Evolutionary conservation across 2,113 vertebrate species (phyloP), one percentile per base, ranked within the genome.

Genomic region (Lontra canadensis): DNA sequence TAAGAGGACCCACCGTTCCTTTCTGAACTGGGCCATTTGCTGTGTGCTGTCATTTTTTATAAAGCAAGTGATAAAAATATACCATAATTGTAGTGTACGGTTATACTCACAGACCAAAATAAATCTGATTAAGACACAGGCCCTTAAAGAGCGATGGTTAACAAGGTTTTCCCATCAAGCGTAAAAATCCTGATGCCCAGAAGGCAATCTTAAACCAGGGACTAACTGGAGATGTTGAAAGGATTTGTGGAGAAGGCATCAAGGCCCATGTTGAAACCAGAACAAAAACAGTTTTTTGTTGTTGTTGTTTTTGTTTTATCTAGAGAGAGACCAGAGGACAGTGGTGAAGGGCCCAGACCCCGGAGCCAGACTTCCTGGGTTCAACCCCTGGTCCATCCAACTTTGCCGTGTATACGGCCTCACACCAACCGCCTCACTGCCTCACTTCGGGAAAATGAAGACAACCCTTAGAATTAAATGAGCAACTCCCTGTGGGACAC

Each of bases 61-160:
- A 94, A 95, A 93, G 63, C 71, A 85, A 94, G 88, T 25, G 71
- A 88, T 94, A 92, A 95, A 97, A 97, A 97, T 81, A 76, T 4
- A 42, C 84, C 34, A 0, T 92, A 73, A 96, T 26, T 88, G 61
- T 55, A 69, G 94, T 15, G 85, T 79, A 57, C 81, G 85, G 93
- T 81, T 90, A 71, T 2, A 65, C 39, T 84, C 88, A 92, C 67
- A n/a, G 49, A 84, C 88, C 76, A 94, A 90, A 88, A 82, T 88
- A 90, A 96, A 97, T 94, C 93, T 97, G 95, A 97, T 88, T 96
- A 97, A 97, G 95, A 96, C 88, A 92, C 49, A 79, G 69, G 57
- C 85, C 71, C 85, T 97, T 90, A 59, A 92, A 94, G 84, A 97
- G 71, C 47, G 93, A 94, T 47, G 96, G 85, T 73, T 76, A 6